Evolutionary conservation across 2,888 invertebrate species (phyloP), one percentile per base, ranked within the genome.

Genomic region (Agonopterix arenella): DNA sequence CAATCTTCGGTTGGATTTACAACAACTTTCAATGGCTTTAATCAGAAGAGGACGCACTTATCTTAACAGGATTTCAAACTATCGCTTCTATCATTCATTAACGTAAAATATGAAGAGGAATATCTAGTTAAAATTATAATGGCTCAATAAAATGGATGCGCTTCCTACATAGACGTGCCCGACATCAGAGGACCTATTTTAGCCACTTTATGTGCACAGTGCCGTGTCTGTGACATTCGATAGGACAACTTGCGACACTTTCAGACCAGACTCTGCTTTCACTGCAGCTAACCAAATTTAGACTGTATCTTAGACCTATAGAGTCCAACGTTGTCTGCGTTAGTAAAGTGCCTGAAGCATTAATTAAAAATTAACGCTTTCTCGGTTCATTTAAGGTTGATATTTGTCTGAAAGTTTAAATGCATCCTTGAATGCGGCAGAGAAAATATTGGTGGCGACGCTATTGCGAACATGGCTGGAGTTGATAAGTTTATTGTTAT

Each of bases 101-200:
- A 46, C 36, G 40, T 45, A 53, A 51, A 46, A 64, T 63, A 62
- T 68, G 28, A 61, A 67, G 67, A 61, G 66, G 58, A 64, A 55
- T 62, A 63, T 63, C 58, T 60, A 60, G 62, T 61, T 59, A 60
- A 57, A 59, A 68, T 28, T 64, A 61, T 68, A 69, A 76, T 60
- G 68, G 64, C 11, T 13, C 37, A 16, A 73, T 73, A 72, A 76
- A 80, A 65, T 67, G 59, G 58, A 67, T 61, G 53, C 68, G 66
- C 70, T 84, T 82, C 78, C 78, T 76, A 73, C 65, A 69, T 51
- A 56, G 59, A 61, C 54, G 57, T 55, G 63, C 28, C 28, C 62
- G 55, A 80, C 78, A 76, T 76, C 73, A 76, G 70, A 78, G 64
- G 66, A 71, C 76, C 78, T 80, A 84, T 79, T 84, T 84, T 77